Evolutionary conservation across 2,113 vertebrate species (phyloP).

Genomic region (Microcebus griseorufus): DNA sequence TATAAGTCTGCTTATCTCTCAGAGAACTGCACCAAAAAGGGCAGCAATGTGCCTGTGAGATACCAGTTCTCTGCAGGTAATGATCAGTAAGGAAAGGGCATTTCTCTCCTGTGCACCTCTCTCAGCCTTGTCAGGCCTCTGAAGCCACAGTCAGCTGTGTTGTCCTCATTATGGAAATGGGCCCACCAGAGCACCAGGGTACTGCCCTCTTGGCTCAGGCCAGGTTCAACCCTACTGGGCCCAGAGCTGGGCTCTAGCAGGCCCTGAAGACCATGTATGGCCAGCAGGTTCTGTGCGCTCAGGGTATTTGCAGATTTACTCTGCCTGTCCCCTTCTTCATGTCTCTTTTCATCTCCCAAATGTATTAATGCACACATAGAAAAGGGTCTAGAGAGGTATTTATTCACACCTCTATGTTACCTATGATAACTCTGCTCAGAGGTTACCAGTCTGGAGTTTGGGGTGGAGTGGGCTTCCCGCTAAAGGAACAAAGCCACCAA

Average conservation of each 20-base stretch:
- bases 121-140: neutral
- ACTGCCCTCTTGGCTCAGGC: neutral
- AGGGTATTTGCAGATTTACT: neutral
- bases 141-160: neutral
- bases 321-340: neutral
- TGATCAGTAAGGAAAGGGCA: neutral
- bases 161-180: neutral
- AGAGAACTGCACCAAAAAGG: neutral
- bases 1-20: neutral
- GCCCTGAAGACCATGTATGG: neutral
- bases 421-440: neutral
- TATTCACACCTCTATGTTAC: neutral
- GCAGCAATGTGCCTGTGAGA: neutral
- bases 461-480: neutral
- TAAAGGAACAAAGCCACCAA: neutral
- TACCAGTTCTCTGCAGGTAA: slow-evolving; percentile 12
- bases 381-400: neutral
- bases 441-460: neutral
- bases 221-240: neutral
- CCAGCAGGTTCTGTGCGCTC: neutral
- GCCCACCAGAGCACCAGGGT: neutral
- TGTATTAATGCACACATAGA: neutral
- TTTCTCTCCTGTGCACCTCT: neutral
- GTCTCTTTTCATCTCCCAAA: neutral
- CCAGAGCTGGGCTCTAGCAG: neutral